Evolutionary conservation across 2,888 invertebrate genomes (phyloP).

Genomic region (Napeogenes sylphis): DNA sequence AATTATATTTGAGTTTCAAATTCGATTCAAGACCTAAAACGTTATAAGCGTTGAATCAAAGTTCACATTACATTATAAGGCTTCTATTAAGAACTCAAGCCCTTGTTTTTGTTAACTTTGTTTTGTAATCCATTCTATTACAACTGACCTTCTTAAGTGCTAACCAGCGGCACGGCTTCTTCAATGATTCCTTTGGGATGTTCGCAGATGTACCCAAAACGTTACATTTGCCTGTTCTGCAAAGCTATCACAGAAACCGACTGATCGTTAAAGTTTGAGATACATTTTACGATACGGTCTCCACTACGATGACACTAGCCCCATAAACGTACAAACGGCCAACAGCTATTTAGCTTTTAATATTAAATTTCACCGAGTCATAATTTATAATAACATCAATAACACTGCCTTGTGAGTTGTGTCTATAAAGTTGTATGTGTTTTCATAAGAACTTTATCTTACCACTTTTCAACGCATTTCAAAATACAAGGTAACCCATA

Average conservation of each 20-base stretch:
- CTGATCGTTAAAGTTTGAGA: constrained; percentile 25
- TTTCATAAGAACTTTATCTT: too few relatives aligned
- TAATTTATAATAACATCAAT: too few relatives aligned
- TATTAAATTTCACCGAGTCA: too few relatives aligned
- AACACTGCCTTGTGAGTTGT: too few relatives aligned
- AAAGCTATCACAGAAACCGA: constrained; percentile 21
- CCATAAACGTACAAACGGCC: too few relatives aligned
- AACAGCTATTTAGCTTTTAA: too few relatives aligned
- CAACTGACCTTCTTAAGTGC: constrained; percentile 11
- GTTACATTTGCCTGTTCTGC: constrained; percentile 22
- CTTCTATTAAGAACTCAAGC: neutral
- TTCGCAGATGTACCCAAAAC: constrained; percentile 18
- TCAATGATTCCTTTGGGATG: constrained; percentile 29
- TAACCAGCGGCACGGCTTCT: constrained; percentile 21
- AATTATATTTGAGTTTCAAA: too few relatives aligned
- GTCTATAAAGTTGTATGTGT: too few relatives aligned
- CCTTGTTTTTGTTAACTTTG: neutral
- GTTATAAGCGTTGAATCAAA: too few relatives aligned
- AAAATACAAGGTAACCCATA: too few relatives aligned
- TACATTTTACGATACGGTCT: constrained; percentile 23
- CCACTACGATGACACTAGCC: constrained; percentile 7
- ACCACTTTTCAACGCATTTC: too few relatives aligned
- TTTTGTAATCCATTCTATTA: constrained; percentile 5
- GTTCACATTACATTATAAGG: neutral
- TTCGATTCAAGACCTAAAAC: too few relatives aligned